Percentiles rank a stretch among this genome's conserved stretches.
These are phyloP conservation scores for Syrista parreyssii DNA, from an alignment of 2,888 invertebrate species.

Conservation along the genomic window DNA sequence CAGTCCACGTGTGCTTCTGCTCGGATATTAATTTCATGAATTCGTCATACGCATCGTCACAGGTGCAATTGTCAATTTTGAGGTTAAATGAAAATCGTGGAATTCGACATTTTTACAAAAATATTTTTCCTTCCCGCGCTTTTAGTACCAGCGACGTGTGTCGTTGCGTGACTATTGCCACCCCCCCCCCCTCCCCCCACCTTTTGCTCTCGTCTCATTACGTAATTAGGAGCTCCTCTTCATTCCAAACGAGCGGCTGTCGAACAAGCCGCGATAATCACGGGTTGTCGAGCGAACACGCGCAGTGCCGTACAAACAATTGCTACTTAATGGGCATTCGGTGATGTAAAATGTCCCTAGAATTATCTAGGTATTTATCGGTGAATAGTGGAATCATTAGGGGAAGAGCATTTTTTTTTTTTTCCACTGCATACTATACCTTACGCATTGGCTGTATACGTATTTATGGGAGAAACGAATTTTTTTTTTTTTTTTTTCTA, in stretches of 20 bases:
- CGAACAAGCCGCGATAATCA: background rate
- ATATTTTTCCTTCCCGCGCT: too few relatives aligned
- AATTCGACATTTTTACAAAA: too few relatives aligned
- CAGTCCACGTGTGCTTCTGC: too few relatives aligned
- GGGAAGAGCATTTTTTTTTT: background rate
- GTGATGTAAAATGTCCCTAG: background rate
- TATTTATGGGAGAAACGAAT: background rate
- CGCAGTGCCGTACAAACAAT: background rate
- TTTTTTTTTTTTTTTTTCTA: too few relatives aligned
- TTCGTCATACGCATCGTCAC: background rate
- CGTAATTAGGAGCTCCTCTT: background rate
- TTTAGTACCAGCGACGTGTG: too few relatives aligned
- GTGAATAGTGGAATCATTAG: background rate
- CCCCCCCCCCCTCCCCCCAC: too few relatives aligned
- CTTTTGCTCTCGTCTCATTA: background rate
- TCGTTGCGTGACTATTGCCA: background rate
- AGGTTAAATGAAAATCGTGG: too few relatives aligned
- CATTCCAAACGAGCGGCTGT: background rate
- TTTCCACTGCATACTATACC: too few relatives aligned
- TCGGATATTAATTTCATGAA: background rate
- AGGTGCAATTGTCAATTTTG: background rate
- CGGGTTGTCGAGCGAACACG: background rate
- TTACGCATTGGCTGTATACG: background rate
- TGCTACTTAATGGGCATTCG: background rate
- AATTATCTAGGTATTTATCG: background rate